Base-by-base conservation (phyloP, 1,140 invertebrate species). In the Lepeophtheirus salmonis region DNA sequence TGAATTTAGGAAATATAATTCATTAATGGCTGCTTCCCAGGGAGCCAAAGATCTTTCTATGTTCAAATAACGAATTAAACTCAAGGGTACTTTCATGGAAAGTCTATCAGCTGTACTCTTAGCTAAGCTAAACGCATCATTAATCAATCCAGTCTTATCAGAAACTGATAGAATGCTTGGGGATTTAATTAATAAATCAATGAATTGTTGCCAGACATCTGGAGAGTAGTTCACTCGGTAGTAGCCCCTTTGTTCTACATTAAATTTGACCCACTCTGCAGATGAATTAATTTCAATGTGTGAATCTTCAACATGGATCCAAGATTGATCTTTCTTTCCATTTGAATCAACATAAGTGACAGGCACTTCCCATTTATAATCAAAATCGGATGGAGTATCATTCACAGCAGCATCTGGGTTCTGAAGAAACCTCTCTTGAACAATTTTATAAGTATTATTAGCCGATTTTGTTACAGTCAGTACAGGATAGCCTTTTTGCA, bases 151-250 rank as follows among this genome's bases (percentile, higher is more conserved):
- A 1, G 73, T 68, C 54, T 74, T 66, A 60, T 76, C 75, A 1
- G 67, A 64, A 0, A 68, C 63, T 13, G 62, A 59, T 12, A 72
- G 54, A 0, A 20, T 63, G 41, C 64, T 20, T 1, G 50, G 50
- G 17, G 16, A 21, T 18, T 14, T 66, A 58, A 68, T 67, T 0
- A 88, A 68, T 20, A 78, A 69, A 0, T 76, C 67, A 3, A 72
- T 74, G 2, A 91, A 69, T 1, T 67, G 71, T 20, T 75, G 64
- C 88, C 88, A 91, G 64, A 79, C 76, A 0, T 72, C 68, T 2
- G 66, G 16, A 0, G 77, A 69, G 67, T 94, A 94, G 68, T 89
- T 89, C 0, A 92, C 85, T 50, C 86, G 75, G 69, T 90, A 94
- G 67, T 83, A 94, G 0, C 89, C 89, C 13, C 82, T 75, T 74